These are phyloP conservation scores for Saguinus midas DNA, from an alignment of 2,113 vertebrate genomes.

Conservation along the genomic window DNA sequence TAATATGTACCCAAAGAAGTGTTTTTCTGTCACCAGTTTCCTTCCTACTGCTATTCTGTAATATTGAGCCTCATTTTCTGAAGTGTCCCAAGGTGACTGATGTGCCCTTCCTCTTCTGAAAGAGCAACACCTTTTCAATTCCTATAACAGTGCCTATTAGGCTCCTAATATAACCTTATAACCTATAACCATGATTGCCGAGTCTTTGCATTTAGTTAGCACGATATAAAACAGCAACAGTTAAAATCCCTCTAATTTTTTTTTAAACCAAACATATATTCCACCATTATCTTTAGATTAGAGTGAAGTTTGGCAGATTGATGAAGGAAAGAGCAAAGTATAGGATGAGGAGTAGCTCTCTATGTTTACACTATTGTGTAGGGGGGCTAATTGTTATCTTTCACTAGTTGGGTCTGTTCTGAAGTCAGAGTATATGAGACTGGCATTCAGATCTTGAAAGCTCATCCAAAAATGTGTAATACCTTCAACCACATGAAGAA, in stretches of 20 bases:
- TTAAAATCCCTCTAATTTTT: neutral
- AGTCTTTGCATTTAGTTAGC: neutral
- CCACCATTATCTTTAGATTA: neutral
- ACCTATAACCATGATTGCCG: neutral
- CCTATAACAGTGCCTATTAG: neutral
- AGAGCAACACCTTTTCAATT: neutral
- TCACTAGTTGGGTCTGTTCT: constrained; percentile 89
- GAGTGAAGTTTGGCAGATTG: neutral
- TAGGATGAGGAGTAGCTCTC: neutral
- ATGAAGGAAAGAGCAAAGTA: neutral
- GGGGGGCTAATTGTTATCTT: constrained; percentile 87
- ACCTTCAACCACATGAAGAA: constrained; percentile 87
- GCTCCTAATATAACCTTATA: too few species aligned
- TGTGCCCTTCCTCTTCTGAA: neutral
- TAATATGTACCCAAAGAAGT: neutral
- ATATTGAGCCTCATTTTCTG: neutral
- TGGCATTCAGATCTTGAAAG: constrained; percentile 85
- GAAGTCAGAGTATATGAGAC: constrained; percentile 85
- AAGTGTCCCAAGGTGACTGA: neutral
- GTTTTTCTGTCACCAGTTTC: neutral
- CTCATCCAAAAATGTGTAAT: constrained; percentile 81
- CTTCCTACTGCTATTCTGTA: neutral
- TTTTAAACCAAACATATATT: neutral
- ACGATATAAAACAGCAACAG: neutral
- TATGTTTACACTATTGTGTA: constrained; percentile 65